Evolutionary conservation across 2,113 vertebrate genomes (phyloP), one percentile per base, ranked within the genome.

Genomic region (Megaleporinus macrocephalus): DNA sequence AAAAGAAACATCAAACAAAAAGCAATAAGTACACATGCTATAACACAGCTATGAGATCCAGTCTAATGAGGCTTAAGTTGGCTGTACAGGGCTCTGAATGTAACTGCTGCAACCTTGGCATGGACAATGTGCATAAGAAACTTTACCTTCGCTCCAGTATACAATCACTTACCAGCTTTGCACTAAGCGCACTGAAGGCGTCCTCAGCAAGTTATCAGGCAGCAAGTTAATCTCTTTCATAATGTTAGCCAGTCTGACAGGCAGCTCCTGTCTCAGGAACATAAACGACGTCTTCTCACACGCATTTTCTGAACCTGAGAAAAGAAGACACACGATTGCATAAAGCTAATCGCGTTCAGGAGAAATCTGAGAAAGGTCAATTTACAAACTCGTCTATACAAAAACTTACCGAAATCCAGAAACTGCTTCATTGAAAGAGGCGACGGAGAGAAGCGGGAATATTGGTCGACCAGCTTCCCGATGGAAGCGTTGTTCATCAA

Each of bases 221-320:
- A 99, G 93, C 74, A 99, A 89, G 86, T 96, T 98, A 84, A 98
- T 99, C 93, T 99, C 97, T 88, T 99, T 99, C 97, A 98, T 98
- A 80, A 98, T 98, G 88, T 99, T 99, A 85, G 97, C 98, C 91
- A 99, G 62, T 88, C 97, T 94, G 78, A 98, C 97, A 24, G 97
- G 97, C 49, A 99, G 77, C 86, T 99, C 97, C 86, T 98, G 96
- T 65, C 97, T 93, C 76, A 99, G 93, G 93, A 99, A 99, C 91
- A 94, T 92, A 90, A 98, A 99, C 0, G 97, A 99, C 0, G 97
- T 99, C 90, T 95, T 98, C 90, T 98, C 97, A 89, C 97, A 99
- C 29, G 95, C 97, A 89, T 99, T 97, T 89, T 97, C 95, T 78
- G 96, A 97, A 44, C 97, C 97, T 97, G 91, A 44, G 74, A 82